phyloP scores from a whole-genome alignment of 2,113 vertebrate genomes.

The Podarcis muralis region DNA sequence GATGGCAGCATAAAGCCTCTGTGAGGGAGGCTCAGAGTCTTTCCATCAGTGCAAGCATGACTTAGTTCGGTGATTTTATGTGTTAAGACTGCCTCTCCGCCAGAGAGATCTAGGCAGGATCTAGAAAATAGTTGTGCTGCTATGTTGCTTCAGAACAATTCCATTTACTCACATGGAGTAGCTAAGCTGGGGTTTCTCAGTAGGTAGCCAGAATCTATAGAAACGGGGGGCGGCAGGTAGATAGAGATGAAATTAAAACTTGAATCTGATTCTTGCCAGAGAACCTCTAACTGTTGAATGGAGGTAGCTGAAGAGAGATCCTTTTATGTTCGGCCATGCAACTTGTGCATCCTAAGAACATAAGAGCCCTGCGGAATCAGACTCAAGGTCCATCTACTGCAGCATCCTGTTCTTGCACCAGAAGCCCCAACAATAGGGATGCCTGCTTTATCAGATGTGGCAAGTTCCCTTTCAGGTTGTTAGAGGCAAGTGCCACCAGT shows the following conservation, averaged over 20 bases:
- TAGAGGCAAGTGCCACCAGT: background rate
- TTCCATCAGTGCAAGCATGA: constrained; percentile 1
- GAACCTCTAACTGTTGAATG: background rate
- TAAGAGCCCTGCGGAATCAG: too few relatives aligned
- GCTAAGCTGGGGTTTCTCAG: background rate
- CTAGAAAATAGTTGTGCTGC: background rate
- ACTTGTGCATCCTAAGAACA: too few relatives aligned
- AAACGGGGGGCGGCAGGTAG: background rate
- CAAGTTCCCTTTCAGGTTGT: background rate
- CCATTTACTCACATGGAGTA: background rate
- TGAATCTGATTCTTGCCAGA: background rate
- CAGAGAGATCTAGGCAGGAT: too few relatives aligned
- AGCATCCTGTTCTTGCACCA: too few relatives aligned
- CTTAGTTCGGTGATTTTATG: background rate
- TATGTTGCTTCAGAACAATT: background rate
- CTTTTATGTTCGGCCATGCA: background rate
- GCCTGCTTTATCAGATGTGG: background rate
- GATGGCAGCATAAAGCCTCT: background rate
- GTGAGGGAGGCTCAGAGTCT: background rate
- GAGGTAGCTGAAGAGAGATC: background rate
- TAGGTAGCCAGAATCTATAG: background rate
- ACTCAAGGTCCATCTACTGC: too few relatives aligned
- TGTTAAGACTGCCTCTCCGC: background rate
- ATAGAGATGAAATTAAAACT: background rate
- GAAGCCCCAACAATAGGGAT: background rate